Evolutionary conservation across 2,888 invertebrate genomes (phyloP), one percentile per base, ranked within the genome.

Genomic region (Pandemis cinnamomeana): DNA sequence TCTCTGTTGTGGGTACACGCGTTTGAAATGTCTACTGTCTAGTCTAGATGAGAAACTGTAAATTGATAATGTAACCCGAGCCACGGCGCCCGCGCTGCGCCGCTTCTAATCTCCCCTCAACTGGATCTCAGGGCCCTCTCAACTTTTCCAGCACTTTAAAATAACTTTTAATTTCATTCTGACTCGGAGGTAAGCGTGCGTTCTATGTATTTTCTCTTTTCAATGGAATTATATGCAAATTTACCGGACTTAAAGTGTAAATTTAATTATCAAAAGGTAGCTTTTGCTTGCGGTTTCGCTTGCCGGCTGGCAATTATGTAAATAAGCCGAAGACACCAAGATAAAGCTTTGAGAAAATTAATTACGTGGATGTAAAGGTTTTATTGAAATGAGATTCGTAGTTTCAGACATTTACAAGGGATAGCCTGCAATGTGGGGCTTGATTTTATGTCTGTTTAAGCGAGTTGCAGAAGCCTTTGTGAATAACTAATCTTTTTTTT

Each of bases 121-220:
- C 77, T 78, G 77, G 76, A 79, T 80, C 81, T 78, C 81, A 66
- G 77, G 72, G 71, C 77, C 84, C 83, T 88, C 79, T 79, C 81
- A 85, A 84, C 84, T 84, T 83, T 82, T 81, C 80, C 83, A 77
- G 27, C 64, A 13, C 75, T 80, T 77, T 79, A 60, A 71, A 71
- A 64, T 82, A 87, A 89, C 87, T 87, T 88, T 89, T 88, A 89
- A 89, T 88, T 89, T 87, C 81, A 87, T 90, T 89, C 83, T 82
- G 78, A 83, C 82, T 82, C 81, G 80, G 83, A 82, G 85, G 84
- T 84, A 86, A 84, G 80, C 79, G 76, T 80, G 81, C 80, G 82
- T 83, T 84, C 84, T 84, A 81, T 71, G 71, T 71, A 70, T 75
- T 74, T 75, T 74, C 70, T 72, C 75, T 74, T 67, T 73, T 73